Evolutionary conservation across 37 sponge, comb jelly and placozoan species (phyloP), one percentile per base, ranked within the genome.

Genomic region (Sycon ciliatum): DNA sequence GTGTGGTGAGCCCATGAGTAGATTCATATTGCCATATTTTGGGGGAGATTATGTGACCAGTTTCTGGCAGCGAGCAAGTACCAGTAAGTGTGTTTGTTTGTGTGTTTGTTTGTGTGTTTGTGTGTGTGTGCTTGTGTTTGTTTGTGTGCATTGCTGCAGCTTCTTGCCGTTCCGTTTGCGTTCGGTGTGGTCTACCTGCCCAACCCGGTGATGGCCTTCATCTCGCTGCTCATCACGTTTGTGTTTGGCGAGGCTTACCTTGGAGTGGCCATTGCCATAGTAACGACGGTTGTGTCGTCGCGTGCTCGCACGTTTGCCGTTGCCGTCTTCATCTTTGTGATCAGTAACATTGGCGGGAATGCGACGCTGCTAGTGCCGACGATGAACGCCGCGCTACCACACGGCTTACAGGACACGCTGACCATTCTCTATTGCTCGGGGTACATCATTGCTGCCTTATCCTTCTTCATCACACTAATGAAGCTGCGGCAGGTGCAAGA

Each of bases 201-300:
- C 16, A 29, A 63, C 29, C 91, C 91, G 6, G 77, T 68, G 77
- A 72, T 71, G 7, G 70, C 70, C 57, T 89, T 89, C 72, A 69
- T 89, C 73, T 39, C 56, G 35, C 82, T 82, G 39, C 78, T 89
- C 34, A 76, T 77, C 4, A 56, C 86, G 39, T 73, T 76, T 35
- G 67, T 89, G n/a, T 64, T 89, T 38, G 91, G 91, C 4, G 91
- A 89, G 83, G 85, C 85, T 86, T 89, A 86, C 86, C 49, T 89
- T 0, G 91, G 91, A 4, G 91, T 89, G 23, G 60, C 78, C 39
- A 27, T 87, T 0, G 84, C 88, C 34, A n/a, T n/a, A n/a, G n/a
- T n/a, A n/a, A n/a, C n/a, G n/a, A 22, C 54, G 11, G 77, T 89
- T 34, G 77, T 89, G 0, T 76, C 84, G 20, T 86, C 85, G 64